Percentiles rank a stretch among this genome's conserved stretches.
phyloP scores from a whole-genome alignment of 2,113 vertebrate species.

The Tor tambroides region DNA sequence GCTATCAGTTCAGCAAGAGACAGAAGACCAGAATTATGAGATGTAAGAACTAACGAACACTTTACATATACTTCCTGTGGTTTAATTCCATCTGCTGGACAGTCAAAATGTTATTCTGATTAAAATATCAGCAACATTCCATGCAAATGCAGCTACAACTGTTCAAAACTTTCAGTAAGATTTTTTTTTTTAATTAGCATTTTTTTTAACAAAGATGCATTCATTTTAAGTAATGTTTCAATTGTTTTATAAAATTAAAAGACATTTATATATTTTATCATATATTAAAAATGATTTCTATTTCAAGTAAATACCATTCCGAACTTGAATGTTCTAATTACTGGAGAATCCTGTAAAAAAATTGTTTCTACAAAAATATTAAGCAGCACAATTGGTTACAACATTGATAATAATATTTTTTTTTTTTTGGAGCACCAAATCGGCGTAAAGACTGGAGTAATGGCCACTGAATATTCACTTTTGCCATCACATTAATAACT shows the following conservation, averaged over 20 bases:
- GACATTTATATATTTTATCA: too few species aligned
- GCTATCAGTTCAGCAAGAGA: conserved; percentile 94
- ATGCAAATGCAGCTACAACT: background rate
- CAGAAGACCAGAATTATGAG: conserved; percentile 96
- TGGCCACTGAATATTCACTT: too few species aligned
- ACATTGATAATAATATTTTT: background rate
- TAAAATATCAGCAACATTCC: background rate
- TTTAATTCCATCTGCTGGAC: background rate
- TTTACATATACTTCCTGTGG: background rate
- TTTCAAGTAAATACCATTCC: too few species aligned
- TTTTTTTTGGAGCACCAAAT: background rate
- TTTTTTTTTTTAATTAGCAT: too few species aligned
- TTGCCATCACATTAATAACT: too few species aligned
- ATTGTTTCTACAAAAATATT: too few species aligned
- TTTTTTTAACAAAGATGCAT: too few species aligned
- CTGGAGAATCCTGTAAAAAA: too few species aligned
- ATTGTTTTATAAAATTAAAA: too few species aligned
- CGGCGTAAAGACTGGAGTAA: background rate
- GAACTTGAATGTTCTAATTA: background rate
- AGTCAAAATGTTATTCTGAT: background rate
- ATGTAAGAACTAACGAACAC: conserved; percentile 76
- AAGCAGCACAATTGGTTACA: background rate
- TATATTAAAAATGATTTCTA: too few species aligned
- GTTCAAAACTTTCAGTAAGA: background rate
- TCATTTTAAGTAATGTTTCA: too few species aligned